Conservation (phyloP, 2,888 invertebrate genomes). For the Drosophila rubida region DNA sequence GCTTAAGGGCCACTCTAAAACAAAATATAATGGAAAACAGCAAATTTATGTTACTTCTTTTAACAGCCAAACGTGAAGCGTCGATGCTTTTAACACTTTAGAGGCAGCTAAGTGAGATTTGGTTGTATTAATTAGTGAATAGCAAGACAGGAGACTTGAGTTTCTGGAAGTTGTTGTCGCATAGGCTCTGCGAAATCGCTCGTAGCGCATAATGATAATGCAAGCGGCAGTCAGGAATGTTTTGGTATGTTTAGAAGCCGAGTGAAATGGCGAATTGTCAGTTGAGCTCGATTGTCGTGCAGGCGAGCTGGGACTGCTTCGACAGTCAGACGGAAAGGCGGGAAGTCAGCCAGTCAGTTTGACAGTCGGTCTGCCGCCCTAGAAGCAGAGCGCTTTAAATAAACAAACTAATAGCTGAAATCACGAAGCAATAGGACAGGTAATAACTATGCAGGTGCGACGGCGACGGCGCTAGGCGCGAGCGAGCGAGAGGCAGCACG, state of each 20-base stretch:
- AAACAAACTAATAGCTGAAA: slow-evolving; percentile 80
- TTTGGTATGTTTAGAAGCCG: slow-evolving; percentile 74
- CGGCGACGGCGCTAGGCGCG: slow-evolving; percentile 5
- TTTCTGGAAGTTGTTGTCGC: not conserved
- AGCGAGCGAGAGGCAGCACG: slow-evolving; percentile 25
- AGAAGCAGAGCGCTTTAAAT: slow-evolving; percentile 75
- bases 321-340: slow-evolving; percentile 36
- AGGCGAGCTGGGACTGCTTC: slow-evolving; percentile 31
- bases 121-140: not conserved
- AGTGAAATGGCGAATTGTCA: slow-evolving; percentile 36
- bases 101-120: too few relatives aligned
- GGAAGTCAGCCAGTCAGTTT: slow-evolving; percentile 33
- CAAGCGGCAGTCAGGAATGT: slow-evolving; percentile 50
- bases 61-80: too few relatives aligned
- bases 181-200: slow-evolving; percentile 12
- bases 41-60: too few relatives aligned
- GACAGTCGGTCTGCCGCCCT: slow-evolving; percentile 59
- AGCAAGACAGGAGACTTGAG: not conserved
- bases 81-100: too few relatives aligned
- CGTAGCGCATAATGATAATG: slow-evolving; percentile 57
- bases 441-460: slow-evolving; percentile 22
- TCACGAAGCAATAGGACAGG: slow-evolving; percentile 67
- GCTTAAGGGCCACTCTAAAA: too few relatives aligned
- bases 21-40: too few relatives aligned
- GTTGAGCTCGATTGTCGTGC: slow-evolving; percentile 29